Percentiles rank a stretch among this genome's conserved stretches.
Evolutionary conservation across 2,888 invertebrate genomes (phyloP).

Genomic region (Agonopterix subpropinquella): DNA sequence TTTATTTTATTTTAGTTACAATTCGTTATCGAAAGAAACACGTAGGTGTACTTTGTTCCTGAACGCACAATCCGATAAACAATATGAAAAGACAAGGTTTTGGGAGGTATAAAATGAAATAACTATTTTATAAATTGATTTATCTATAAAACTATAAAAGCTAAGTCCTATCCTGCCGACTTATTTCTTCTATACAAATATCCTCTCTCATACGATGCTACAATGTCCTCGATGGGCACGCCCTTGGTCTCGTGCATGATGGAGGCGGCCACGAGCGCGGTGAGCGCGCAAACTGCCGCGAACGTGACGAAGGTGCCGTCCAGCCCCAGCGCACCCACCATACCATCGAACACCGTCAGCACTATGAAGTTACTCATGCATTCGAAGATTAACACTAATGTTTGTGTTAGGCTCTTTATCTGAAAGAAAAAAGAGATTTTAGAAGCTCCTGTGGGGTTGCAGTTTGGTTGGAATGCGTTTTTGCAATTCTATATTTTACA

Average conservation of each 20-base stretch:
- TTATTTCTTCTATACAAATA: conserved; percentile 18
- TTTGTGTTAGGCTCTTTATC: conserved; percentile 27
- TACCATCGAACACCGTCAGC: conserved; percentile 19
- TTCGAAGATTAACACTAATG: conserved; percentile 17
- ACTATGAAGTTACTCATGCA: conserved; percentile 25
- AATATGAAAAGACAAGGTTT: too few relatives aligned
- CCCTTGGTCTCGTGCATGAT: conserved; percentile 38
- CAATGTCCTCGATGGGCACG: conserved; percentile 31
- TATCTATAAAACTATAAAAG: too few relatives aligned
- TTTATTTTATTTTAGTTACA: too few relatives aligned
- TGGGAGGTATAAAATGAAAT: too few relatives aligned
- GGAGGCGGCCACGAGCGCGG: background rate
- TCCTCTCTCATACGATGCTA: conserved; percentile 27
- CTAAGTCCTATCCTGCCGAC: too few relatives aligned
- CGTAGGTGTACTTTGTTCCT: too few relatives aligned
- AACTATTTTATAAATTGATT: too few relatives aligned
- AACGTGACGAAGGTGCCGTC: conserved; percentile 45
- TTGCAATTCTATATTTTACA: background rate
- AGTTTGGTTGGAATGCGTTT: background rate
- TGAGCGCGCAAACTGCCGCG: conserved; percentile 21
- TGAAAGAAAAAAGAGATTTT: conserved; percentile 15
- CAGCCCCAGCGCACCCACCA: conserved; percentile 25
- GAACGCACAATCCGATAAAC: too few relatives aligned
- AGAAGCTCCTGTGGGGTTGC: too few relatives aligned
- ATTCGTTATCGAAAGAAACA: too few relatives aligned